Evolutionary conservation across 2,888 invertebrate species (phyloP), one percentile per base, ranked within the genome.

Genomic region (Antitype chi): DNA sequence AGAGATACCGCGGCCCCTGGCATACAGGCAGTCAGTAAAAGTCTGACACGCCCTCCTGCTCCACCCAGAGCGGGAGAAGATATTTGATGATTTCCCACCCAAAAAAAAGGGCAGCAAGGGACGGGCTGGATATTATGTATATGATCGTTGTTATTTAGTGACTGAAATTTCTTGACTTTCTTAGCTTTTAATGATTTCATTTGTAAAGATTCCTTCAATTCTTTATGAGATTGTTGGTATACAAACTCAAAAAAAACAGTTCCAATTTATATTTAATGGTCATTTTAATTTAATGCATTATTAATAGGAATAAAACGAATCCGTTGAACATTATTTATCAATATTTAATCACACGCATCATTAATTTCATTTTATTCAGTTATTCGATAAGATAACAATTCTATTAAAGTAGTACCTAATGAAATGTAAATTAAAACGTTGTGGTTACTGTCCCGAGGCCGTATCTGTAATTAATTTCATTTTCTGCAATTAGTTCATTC

Each of bases 401-500:
- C 13, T 55, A 64, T 67, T 32, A 60, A 64, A 73, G 32, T 32
- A 43, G 15, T 64, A n/a, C n/a, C n/a, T n/a, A 38, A 70, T 81
- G 62, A 55, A 70, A 81, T 69, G 28, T 57, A 59, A 70, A 80
- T 73, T 38, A 52, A 68, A 59, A n/a, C 47, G 28, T 53, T 55
- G 52, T 53, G 23, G 53, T 81, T 64, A 70, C 55, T 55, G 28
- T 52, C 68, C 47, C 70, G 67, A 70, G 63, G 74, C 62, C 71
- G 55, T 69, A 60, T 77, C 38, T 32, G 28, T 32, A 52, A 71
- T 77, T 74, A 69, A 74, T 77, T 71, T 69, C 7, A 80, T 80
- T 75, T 60, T 66, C 47, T 60, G 52, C 66, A 69, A 85, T 85
- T 82, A 76, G 43, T 72, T 79, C 76, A 74, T 74, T 85, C 43